Evolutionary conservation across 2,797 vertebrate species (phyloP), one percentile per base, ranked within the genome.

Genomic region (Sandelia bainsii): DNA sequence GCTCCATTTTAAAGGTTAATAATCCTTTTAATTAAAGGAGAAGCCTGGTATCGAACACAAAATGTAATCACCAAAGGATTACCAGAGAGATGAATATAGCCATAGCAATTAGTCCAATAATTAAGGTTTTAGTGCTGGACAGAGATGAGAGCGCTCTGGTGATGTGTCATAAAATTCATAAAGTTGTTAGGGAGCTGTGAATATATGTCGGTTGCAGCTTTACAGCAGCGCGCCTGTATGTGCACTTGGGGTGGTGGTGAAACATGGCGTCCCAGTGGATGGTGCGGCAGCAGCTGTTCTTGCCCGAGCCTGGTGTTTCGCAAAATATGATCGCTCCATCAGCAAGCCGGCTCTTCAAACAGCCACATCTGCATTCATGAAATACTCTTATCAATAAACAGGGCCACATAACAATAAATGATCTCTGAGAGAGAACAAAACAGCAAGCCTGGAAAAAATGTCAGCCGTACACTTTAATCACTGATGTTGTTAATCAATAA

Each of bases 291-390:
- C 98, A 99, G 96, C 97, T 99, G 97, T 96, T 98, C 94, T 94
- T 94, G 93, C 95, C 96, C 89, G 92, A 94, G 95, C 94, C 95
- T 93, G 94, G 95, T 94, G 96, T 96, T 96, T 95, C 91, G 92
- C 95, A 94, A 96, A 96, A 96, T 97, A 96, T 98, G 97, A 99
- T 98, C 96, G 94, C 96, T 97, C 96, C 97, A 98, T 98, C 97
- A 98, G 96, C 89, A 88, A 90, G 83, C 85, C 91, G 78, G 74
- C 84, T 87, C 86, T 84, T 69, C 95, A 94, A 96, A 95, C 94
- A 93, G 94, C 93, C 91, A 88, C 96, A 98, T 97, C 96, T 98
- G 96, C 95, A 98, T 97, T 97, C 96, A 97, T 96, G 95, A 95
- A 96, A 95, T 94, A 95, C 94, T 92, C 95, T 95, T 96, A 97